phyloP scores from a whole-genome alignment of 1,140 invertebrate species.

The Aphis gossypii region DNA sequence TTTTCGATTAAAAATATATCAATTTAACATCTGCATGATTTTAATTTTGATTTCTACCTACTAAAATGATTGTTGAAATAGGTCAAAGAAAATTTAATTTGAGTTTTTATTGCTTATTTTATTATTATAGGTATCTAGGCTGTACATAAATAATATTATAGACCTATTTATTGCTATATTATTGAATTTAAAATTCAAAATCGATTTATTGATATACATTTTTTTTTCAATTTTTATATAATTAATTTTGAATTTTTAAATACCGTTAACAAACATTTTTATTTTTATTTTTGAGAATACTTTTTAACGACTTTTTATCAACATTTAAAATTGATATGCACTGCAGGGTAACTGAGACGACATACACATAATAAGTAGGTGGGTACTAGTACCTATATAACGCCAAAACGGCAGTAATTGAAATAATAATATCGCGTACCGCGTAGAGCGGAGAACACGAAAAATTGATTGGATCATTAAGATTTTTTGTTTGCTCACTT shows the following conservation, averaged over 20 bases:
- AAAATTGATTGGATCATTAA: neutral
- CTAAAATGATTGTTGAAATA: neutral
- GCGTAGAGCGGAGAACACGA: neutral
- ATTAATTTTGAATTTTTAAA: too few relatives aligned
- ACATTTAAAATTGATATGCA: neutral
- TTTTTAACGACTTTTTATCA: neutral
- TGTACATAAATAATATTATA: neutral
- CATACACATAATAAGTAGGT: too few relatives aligned
- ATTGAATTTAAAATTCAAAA: too few relatives aligned
- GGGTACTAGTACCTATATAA: neutral
- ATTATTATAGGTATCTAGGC: neutral
- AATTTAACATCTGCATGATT: too few relatives aligned
- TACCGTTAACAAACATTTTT: neutral
- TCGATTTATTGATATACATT: neutral
- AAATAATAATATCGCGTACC: neutral
- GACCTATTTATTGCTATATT: neutral
- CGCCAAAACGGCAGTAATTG: neutral
- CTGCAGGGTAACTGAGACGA: neutral
- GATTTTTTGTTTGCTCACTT: constrained; percentile 1
- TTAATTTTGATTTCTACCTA: too few relatives aligned
- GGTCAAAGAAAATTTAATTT: neutral
- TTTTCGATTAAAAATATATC: too few relatives aligned
- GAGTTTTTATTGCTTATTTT: neutral
- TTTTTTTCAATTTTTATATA: too few relatives aligned
- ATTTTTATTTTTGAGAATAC: too few relatives aligned